These are phyloP conservation scores for Creontiades dilutus DNA, from an alignment of 2,888 invertebrate genomes.

Conservation along the genomic window DNA sequence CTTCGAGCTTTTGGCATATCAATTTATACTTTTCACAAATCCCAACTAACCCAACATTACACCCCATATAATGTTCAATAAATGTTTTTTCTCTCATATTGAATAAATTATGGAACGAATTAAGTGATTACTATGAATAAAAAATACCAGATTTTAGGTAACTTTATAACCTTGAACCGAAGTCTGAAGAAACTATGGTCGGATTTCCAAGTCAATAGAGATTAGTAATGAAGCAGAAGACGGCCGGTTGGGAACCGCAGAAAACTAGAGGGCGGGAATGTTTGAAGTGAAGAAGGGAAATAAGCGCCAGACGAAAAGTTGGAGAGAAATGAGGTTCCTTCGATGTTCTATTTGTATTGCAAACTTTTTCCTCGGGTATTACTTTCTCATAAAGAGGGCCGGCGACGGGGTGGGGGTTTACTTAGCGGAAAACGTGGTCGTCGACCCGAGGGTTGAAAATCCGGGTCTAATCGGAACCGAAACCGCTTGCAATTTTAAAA, in stretches of 20 bases:
- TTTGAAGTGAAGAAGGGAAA: background rate
- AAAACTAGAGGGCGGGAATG: background rate
- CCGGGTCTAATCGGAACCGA: constrained; percentile 27
- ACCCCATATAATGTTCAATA: too few species aligned
- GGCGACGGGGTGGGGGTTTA: background rate
- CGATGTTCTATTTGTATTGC: constrained; percentile 34
- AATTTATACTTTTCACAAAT: too few species aligned
- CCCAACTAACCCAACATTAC: too few species aligned
- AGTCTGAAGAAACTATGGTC: background rate
- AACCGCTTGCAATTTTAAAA: constrained; percentile 27
- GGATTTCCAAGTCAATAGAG: constrained; percentile 18
- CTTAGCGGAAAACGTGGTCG: background rate
- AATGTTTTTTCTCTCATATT: too few species aligned
- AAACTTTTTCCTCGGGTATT: constrained; percentile 36
- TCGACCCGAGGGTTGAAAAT: background rate
- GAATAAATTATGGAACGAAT: too few species aligned
- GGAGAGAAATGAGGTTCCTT: constrained; percentile 32
- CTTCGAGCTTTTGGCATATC: too few species aligned
- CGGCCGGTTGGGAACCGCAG: background rate
- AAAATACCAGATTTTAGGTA: too few species aligned
- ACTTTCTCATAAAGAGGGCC: constrained; percentile 11
- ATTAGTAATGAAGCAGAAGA: background rate
- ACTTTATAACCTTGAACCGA: background rate
- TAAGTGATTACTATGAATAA: too few species aligned
- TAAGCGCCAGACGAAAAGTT: background rate